phyloP scores from a whole-genome alignment of 1,140 invertebrate genomes.

The Neoseiulus cucumeris region DNA sequence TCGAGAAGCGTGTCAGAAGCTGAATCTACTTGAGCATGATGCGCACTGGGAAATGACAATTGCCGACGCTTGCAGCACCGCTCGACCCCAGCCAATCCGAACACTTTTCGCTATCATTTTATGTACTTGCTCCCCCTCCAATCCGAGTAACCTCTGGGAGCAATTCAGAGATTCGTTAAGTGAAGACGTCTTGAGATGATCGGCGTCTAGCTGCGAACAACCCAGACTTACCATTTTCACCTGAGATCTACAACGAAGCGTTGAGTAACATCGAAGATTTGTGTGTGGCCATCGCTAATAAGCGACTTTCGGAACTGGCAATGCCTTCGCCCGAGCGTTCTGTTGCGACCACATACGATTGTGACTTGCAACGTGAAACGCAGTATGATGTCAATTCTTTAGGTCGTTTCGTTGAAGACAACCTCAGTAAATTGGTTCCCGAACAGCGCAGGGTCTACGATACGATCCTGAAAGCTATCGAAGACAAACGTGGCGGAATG shows the following conservation, averaged over 20 bases:
- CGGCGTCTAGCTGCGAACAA: conserved; percentile 2
- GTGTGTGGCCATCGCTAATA: background rate
- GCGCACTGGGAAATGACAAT: conserved; percentile 24
- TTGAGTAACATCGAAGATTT: conserved; percentile 12
- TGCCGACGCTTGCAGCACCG: conserved; percentile 23
- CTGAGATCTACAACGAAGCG: conserved; percentile 14
- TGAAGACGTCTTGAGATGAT: conserved; percentile 15
- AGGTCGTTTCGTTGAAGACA: too few relatives aligned
- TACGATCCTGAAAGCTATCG: conserved; percentile 25
- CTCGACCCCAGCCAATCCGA: conserved; percentile 26
- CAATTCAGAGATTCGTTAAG: conserved; percentile 13
- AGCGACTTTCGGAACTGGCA: background rate
- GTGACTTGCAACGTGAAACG: too few relatives aligned
- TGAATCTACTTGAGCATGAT: conserved; percentile 27
- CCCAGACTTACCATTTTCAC: conserved; percentile 14
- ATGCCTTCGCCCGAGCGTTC: background rate
- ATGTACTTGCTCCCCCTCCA: conserved; percentile 12
- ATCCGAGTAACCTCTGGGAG: conserved; percentile 17
- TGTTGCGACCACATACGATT: too few relatives aligned
- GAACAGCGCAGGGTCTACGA: conserved; percentile 27
- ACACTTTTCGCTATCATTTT: conserved; percentile 28
- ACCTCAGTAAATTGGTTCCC: background rate
- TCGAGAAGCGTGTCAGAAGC: conserved; percentile 21
- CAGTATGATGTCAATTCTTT: too few relatives aligned
- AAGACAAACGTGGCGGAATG: conserved; percentile 23